Evolutionary conservation across 1,140 invertebrate genomes (phyloP).

Genomic region (Zaprionus lachaisei): DNA sequence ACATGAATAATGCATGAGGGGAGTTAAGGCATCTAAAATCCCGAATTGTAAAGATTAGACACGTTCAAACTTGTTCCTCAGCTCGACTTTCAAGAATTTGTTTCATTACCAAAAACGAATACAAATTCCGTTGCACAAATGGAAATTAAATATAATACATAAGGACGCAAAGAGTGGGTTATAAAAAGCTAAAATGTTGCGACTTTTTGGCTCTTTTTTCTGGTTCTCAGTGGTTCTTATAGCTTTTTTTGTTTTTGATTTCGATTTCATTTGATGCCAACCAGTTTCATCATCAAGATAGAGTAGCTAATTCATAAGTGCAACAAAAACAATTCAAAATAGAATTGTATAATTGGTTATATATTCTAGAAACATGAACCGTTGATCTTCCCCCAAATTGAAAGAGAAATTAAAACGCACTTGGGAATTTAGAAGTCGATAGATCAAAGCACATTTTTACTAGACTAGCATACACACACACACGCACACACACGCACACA

Average conservation of each 20-base stretch:
- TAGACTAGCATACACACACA: conserved; percentile 25
- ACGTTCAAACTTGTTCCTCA: not conserved
- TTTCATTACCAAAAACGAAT: not conserved
- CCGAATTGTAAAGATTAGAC: not conserved
- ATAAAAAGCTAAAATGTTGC: not conserved
- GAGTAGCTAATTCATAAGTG: not conserved
- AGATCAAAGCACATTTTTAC: conserved; percentile 38
- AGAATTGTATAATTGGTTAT: not conserved
- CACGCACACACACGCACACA: conserved; percentile 4
- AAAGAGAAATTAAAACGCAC: conserved; percentile 4
- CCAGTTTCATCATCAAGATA: not conserved
- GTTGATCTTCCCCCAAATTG: not conserved
- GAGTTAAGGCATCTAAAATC: not conserved
- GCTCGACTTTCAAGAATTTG: not conserved
- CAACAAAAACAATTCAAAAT: not conserved
- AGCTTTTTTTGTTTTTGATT: not conserved
- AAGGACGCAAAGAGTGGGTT: not conserved
- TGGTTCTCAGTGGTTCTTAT: not conserved
- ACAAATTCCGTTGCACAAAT: not conserved
- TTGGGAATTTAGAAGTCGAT: conserved; percentile 9
- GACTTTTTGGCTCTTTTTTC: not conserved
- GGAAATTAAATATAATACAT: not conserved
- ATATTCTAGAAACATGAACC: not conserved
- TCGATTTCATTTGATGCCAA: not conserved
- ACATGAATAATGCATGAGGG: not conserved